phyloP scores from a whole-genome alignment of 2,113 vertebrate species.

The Callipepla squamata region DNA sequence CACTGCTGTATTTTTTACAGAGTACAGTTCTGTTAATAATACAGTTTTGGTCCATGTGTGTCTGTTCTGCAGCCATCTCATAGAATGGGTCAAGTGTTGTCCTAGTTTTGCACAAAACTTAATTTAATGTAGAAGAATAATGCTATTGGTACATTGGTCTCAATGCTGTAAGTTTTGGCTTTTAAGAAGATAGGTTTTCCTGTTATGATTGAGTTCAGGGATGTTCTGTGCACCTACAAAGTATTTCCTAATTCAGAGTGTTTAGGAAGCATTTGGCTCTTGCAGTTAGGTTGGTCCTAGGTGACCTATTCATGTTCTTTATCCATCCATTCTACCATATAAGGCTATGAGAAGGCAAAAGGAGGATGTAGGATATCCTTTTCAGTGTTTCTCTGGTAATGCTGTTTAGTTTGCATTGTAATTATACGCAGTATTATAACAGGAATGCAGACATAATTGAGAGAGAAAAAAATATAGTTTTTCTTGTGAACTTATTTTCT shows the following conservation, averaged over 20 bases:
- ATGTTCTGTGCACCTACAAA: fast-evolving
- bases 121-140: not conserved
- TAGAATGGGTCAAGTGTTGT: not conserved
- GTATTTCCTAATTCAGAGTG: not conserved
- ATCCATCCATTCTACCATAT: not conserved
- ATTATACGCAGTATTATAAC: not conserved
- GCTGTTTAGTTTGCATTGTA: not conserved
- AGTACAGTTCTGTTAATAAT: not conserved
- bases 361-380: not conserved
- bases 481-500: not conserved
- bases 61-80: not conserved
- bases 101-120: not conserved
- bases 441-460: not conserved
- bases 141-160: not conserved
- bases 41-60: not conserved
- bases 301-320: not conserved
- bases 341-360: not conserved
- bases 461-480: not conserved
- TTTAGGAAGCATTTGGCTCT: not conserved
- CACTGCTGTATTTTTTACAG: not conserved
- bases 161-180: not conserved
- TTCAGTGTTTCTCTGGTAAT: not conserved
- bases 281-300: not conserved
- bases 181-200: not conserved
- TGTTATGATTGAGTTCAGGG: fast-evolving